A percentile compares a stretch with the other conserved stretches of the same genome.
Evolutionary conservation across 1,140 invertebrate genomes (phyloP).

Genomic region (Lerema accius): DNA sequence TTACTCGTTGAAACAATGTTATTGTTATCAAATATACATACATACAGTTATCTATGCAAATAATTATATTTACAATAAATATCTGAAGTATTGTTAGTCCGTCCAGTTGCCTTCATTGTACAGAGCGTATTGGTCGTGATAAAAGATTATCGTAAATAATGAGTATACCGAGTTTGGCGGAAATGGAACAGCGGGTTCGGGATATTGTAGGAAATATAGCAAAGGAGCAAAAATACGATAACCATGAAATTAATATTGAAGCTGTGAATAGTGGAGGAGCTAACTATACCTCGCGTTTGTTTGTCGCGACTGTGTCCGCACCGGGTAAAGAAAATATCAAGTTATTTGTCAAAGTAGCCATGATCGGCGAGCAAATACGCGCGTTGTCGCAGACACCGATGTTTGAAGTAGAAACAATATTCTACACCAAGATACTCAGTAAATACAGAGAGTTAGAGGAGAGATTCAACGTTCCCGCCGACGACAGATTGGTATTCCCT

Average conservation of each 20-base stretch:
- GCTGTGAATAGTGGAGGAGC: slow-evolving; percentile 40
- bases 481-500: slow-evolving; percentile 34
- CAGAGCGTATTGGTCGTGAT: too few species aligned
- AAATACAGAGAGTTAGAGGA: slow-evolving; percentile 35
- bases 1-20: too few species aligned
- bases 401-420: slow-evolving; percentile 39
- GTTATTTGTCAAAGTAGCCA: slow-evolving; percentile 50
- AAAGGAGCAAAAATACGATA: slow-evolving; percentile 10
- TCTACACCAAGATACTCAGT: slow-evolving; percentile 40
- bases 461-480: slow-evolving; percentile 29
- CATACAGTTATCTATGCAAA: too few species aligned
- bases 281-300: slow-evolving; percentile 47
- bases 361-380: slow-evolving; percentile 37
- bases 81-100: too few species aligned
- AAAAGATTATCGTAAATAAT: too few species aligned
- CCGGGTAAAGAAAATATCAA: slow-evolving; percentile 29
- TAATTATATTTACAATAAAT: too few species aligned
- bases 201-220: slow-evolving; percentile 33
- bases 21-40: too few species aligned
- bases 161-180: background rate
- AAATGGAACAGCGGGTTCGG: slow-evolving; percentile 14
- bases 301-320: slow-evolving; percentile 29
- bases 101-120: too few species aligned
- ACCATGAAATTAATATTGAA: slow-evolving; percentile 22
- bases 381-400: slow-evolving; percentile 1